Base-by-base conservation (phyloP, 2,797 vertebrate genomes). In the Gymnoscopelus braueri region DNA sequence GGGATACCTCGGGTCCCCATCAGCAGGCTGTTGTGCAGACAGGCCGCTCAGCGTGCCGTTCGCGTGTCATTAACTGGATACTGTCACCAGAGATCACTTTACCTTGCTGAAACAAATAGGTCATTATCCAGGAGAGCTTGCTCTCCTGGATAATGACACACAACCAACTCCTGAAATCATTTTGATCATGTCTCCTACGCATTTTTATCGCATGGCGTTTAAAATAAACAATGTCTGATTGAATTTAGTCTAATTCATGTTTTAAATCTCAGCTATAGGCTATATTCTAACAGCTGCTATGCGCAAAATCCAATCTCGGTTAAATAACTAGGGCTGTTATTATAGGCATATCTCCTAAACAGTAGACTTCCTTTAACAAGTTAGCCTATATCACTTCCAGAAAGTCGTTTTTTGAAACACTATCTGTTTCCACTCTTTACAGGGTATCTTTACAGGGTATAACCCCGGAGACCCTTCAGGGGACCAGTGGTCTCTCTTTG, bases 31-130 rank as follows among this genome's bases (percentile, higher is more conserved):
- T 72, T 79, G 87, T 67, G 69, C 72, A 4, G 67, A 70, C 72
- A 71, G 73, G 72, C 78, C 68, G 39, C 24, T 66, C 50, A 60
- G 12, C 55, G 47, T 13, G 57, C 6, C 54, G 80, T 47, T 74
- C 69, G 71, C 85, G 76, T 85, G 85, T 90, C 86, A 81, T 86
- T 85, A 88, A 85, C 84, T 50, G 83, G 89, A 91, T 91, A 87
- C 71, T 58, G 74, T 51, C 62, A 7, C 15, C 29, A 62, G 60
- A 58, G 51, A 60, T 72, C 70, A 7, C 23, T 32, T 93, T 93
- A 88, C 91, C 81, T 26, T 74, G 69, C 69, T 55, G 80, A 70
- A 88, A 90, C 89, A 90, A 87, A 84, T 13, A 59, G 85, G 64
- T 82, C 85, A 76, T 87, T 90, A 80, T 89, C 75, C 83, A 67